Percentiles rank a stretch among this genome's conserved stretches.
Evolutionary conservation across 2,113 vertebrate species (phyloP).

Genomic region (Siniperca chuatsi): DNA sequence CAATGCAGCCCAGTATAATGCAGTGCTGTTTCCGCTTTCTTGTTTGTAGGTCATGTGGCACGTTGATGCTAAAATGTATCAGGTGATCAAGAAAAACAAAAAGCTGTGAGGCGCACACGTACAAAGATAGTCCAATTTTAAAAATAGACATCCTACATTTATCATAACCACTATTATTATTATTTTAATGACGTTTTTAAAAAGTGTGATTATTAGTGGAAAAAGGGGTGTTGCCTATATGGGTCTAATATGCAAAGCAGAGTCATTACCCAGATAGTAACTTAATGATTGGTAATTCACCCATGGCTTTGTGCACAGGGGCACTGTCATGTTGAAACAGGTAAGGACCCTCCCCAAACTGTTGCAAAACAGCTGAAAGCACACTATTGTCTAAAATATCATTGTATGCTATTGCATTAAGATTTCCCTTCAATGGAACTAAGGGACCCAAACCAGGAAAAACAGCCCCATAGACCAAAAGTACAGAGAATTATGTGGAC

Average conservation of each 20-base stretch:
- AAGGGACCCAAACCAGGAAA: neutral
- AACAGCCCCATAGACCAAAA: neutral
- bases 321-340: neutral
- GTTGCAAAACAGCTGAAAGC: neutral
- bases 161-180: no score
- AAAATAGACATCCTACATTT: no score
- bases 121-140: no score
- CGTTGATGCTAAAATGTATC: no score
- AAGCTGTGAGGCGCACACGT: no score
- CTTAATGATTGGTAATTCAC: neutral
- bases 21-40: no score
- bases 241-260: no score
- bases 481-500: neutral
- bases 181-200: no score
- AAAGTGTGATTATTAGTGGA: no score
- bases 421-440: conserved; percentile 1
- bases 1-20: neutral
- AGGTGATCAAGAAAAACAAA: no score
- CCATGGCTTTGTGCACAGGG: neutral
- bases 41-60: no score
- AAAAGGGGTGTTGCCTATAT: no score
- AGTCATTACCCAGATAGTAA: neutral
- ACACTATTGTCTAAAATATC: neutral
- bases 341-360: neutral
- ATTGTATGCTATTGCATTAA: neutral